These are phyloP conservation scores for Drosophila sechellia DNA, from an alignment of 1,140 invertebrate genomes.

Conservation along the genomic window DNA sequence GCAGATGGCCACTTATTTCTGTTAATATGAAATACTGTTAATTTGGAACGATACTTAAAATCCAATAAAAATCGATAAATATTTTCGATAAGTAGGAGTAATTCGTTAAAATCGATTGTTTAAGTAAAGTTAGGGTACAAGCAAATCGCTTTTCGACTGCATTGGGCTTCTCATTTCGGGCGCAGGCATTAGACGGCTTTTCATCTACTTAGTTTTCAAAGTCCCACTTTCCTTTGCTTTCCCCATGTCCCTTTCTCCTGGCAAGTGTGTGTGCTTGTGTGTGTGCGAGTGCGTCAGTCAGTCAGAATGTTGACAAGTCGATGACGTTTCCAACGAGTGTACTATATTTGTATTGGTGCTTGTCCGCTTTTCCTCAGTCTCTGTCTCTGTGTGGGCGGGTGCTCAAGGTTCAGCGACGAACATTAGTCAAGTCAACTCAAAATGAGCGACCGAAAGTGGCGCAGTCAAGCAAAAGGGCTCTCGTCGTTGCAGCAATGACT, in stretches of 20 bases:
- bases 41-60: too few species aligned
- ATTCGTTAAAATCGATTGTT: neutral
- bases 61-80: neutral
- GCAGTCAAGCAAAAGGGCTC: constrained; percentile 68
- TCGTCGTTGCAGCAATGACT: constrained; percentile 65
- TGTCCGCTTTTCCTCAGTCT: constrained; percentile 21
- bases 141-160: neutral
- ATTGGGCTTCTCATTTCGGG: constrained; percentile 4
- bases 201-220: constrained; percentile 58
- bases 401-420: constrained; percentile 54
- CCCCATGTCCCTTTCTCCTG: neutral
- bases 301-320: constrained; percentile 57
- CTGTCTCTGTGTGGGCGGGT: constrained; percentile 10
- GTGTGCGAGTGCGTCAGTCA: constrained; percentile 5
- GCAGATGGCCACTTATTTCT: neutral
- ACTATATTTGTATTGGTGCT: constrained; percentile 26
- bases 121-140: neutral
- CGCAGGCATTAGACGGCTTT: constrained; percentile 28
- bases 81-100: neutral
- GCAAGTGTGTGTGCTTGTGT: neutral
- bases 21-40: too few species aligned
- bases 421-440: constrained; percentile 75
- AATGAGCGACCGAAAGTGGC: constrained; percentile 73
- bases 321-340: constrained; percentile 42
- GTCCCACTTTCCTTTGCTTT: constrained; percentile 8